Base-by-base conservation (phyloP, 2,113 vertebrate genomes). In the Coracopsis vasa region DNA sequence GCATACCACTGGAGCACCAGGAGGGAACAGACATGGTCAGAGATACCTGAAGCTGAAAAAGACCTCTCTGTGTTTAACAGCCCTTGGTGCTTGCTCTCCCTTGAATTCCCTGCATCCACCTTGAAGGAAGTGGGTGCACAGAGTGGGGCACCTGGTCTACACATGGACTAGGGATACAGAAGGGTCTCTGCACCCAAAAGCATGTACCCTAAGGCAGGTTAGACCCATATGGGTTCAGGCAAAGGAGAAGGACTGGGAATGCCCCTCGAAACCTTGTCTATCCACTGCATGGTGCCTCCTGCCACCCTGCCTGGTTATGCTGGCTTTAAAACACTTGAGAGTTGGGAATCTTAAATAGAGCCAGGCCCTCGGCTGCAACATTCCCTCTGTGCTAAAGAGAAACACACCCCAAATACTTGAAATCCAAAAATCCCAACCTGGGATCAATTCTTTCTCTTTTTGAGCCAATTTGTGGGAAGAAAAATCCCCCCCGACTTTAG, bases 401-500 rank as follows among this genome's bases (percentile, higher is more conserved):
- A 78, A 81, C 80, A 58, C 3, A 0, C 41, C 70, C 80, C 18
- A 18, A 16, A 62, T 13, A 48, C 37, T 35, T 62, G 51, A 81
- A 61, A 66, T 50, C 61, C 19, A 61, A 51, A 77, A 56, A 37
- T 19, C 35, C 71, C 65, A 73, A 69, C 75, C 75, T 90, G 75
- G 90, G 86, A 90, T 85, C 80, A 85, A 48, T 77, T 62, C 33
- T 66, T 82, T 65, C 72, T 17, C 21, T 81, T 91, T 84, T 47
- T 29, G 60, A 86, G 51, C 21, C 37, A 58, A 73, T 73, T 67
- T 86, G 60, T 56, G 45, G 70, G 80, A 48, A 73, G 45, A 78
- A 81, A 89, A 81, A 45, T 17, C 35, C 3, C 1, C 1, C 53
- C 28, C 1, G 2, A 62, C 54, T 62, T 73, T 5, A 62, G 75